These are phyloP conservation scores for Diogma glabrata DNA, from an alignment of 2,888 invertebrate genomes.

Conservation along the genomic window DNA sequence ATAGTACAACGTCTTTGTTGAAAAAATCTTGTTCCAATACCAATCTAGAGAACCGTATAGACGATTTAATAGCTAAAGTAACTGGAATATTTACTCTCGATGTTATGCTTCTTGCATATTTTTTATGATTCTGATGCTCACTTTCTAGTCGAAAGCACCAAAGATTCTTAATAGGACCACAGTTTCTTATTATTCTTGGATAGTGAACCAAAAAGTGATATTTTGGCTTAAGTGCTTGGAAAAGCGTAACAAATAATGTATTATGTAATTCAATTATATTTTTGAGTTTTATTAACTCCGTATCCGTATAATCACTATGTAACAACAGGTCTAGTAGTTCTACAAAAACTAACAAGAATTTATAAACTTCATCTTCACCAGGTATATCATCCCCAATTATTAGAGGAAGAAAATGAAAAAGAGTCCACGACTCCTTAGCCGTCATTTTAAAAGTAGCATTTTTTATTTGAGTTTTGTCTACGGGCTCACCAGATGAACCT, in stretches of 20 bases:
- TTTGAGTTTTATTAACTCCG: background rate
- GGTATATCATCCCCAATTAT: conserved; percentile 7
- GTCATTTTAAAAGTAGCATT: conserved; percentile 4
- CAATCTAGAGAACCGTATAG: background rate
- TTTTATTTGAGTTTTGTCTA: background rate
- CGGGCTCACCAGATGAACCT: conserved; percentile 10
- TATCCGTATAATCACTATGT: background rate
- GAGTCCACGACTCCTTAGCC: background rate
- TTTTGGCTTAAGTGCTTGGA: conserved; percentile 4
- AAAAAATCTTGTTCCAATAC: background rate
- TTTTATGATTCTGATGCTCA: background rate
- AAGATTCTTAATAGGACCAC: conserved; percentile 7
- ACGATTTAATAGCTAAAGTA: background rate
- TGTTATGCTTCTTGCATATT: too few relatives aligned
- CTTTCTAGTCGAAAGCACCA: conserved; percentile 10
- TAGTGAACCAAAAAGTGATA: conserved; percentile 10
- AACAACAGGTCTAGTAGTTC: background rate
- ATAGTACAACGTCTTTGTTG: too few relatives aligned
- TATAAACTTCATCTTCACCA: background rate
- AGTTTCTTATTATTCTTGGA: conserved; percentile 1
- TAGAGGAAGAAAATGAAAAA: conserved; percentile 7
- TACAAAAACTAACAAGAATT: background rate
- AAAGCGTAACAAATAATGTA: background rate
- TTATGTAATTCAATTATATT: conserved; percentile 1
- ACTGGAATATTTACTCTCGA: background rate